Evolutionary conservation across 2,888 invertebrate genomes (phyloP).

Genomic region (Philereme vetulata): DNA sequence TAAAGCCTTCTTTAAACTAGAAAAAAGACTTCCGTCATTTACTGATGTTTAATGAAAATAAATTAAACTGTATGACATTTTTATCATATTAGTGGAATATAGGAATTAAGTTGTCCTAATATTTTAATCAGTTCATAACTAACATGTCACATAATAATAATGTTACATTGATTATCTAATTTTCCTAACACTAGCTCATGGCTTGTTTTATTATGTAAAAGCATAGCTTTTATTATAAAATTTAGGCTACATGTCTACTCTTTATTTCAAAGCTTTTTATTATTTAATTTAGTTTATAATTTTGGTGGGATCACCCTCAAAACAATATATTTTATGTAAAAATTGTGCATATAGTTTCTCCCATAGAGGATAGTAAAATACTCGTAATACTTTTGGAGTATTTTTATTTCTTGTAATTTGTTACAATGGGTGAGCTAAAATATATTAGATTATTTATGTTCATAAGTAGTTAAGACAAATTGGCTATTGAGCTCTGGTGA

Average conservation of each 20-base stretch:
- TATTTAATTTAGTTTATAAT: conserved; percentile 43
- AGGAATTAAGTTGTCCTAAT: too few relatives aligned
- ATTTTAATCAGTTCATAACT: too few relatives aligned
- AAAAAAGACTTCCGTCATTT: too few relatives aligned
- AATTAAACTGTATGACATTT: too few relatives aligned
- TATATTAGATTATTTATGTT: conserved; percentile 43
- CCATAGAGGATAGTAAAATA: conserved; percentile 30
- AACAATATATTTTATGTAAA: conserved; percentile 44
- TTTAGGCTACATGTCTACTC: conserved; percentile 44
- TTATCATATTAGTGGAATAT: too few relatives aligned
- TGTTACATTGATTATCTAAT: conserved; percentile 2
- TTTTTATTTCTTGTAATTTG: conserved; percentile 33
- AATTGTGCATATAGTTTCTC: conserved; percentile 41
- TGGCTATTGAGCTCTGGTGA: conserved; percentile 51
- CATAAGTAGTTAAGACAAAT: conserved; percentile 51
- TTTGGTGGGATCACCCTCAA: conserved; percentile 40
- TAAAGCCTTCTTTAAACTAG: too few relatives aligned
- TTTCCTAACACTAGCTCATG: conserved; percentile 4
- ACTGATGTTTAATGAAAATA: too few relatives aligned
- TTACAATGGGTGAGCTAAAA: conserved; percentile 36
- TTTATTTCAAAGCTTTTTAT: conserved; percentile 47
- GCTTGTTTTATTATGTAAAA: conserved; percentile 32
- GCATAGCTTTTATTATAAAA: conserved; percentile 45
- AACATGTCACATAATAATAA: background rate
- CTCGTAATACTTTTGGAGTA: conserved; percentile 25